Conservation (phyloP, 2,797 vertebrate genomes). For the Halcyon badia region DNA sequence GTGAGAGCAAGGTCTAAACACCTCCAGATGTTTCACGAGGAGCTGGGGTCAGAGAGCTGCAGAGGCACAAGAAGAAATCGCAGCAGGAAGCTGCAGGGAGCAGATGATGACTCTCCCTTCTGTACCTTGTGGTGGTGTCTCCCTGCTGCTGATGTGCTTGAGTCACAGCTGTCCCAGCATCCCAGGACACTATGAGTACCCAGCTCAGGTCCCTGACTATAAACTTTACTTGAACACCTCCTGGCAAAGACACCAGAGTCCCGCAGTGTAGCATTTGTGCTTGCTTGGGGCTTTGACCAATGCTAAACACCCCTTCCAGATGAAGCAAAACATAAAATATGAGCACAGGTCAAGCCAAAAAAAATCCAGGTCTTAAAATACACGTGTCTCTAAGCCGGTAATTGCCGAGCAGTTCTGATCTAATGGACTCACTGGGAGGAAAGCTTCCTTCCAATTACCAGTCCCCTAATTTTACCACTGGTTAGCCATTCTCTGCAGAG, state of each 20-base stretch:
- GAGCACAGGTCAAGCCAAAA: neutral
- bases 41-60: neutral
- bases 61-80: rapidly evolving
- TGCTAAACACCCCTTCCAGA: neutral
- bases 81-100: neutral
- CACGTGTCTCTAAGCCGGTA: neutral
- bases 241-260: neutral
- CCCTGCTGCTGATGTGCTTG: neutral
- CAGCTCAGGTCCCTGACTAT: neutral
- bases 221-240: neutral
- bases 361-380: neutral
- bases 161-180: neutral
- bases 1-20: neutral
- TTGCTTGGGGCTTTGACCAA: neutral
- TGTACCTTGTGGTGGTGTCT: neutral
- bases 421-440: neutral
- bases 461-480: neutral
- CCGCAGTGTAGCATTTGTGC: rapidly evolving
- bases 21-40: neutral
- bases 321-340: neutral
- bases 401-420: neutral
- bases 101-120: neutral
- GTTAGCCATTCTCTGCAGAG: neutral
- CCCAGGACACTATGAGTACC: rapidly evolving
- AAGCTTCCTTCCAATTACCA: neutral